Base-by-base conservation (phyloP, 1,140 invertebrate species). In the Nasonia longicornis region DNA sequence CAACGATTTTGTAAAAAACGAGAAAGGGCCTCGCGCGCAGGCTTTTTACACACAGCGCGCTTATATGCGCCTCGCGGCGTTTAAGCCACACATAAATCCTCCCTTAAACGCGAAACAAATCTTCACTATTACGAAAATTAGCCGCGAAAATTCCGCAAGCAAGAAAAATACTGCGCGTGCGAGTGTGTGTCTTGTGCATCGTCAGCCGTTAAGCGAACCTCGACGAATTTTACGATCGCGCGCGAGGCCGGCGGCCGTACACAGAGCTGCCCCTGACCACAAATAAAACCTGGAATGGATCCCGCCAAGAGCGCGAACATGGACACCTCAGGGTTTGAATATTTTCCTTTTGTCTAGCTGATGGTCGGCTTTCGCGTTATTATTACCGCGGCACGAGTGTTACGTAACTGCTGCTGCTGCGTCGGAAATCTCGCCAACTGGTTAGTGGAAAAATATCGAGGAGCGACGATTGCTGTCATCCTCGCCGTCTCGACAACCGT, bases 51-150 rank as follows among this genome's bases (percentile, higher is more conserved):
- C 7, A 42, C 7, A 48, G 71, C 69, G 35, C 29, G 3, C 8
- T 0, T 69, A 22, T 29, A 22, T 29, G 8, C 16, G 29, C 29
- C 69, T n/a, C 12, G 35, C 48, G 26, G 70, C 45, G 22, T 79
- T 79, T 75, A 74, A 80, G 71, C 72, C 64, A 35, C 64, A 35
- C 79, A 80, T 80, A 80, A 80, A 80, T 80, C 64, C 42, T 69
- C 42, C 26, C 52, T 73, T 72, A 63, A 79, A 73, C 72, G 38
- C 58, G 42, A 73, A 64, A 80, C 67, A 80, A 80, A 80, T 80
- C 78, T 80, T 80, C 64, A 20, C 70, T 73, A 72, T 73, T 73
- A 35, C 78, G 64, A 66, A 35, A 80, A 80, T 73, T 73, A 66
- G 35, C 64, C 35, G 78, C 71, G 35, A 80, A 80, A 80, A 80